Evolutionary conservation across 2,888 invertebrate species (phyloP).

Genomic region (Acleris sparsana): DNA sequence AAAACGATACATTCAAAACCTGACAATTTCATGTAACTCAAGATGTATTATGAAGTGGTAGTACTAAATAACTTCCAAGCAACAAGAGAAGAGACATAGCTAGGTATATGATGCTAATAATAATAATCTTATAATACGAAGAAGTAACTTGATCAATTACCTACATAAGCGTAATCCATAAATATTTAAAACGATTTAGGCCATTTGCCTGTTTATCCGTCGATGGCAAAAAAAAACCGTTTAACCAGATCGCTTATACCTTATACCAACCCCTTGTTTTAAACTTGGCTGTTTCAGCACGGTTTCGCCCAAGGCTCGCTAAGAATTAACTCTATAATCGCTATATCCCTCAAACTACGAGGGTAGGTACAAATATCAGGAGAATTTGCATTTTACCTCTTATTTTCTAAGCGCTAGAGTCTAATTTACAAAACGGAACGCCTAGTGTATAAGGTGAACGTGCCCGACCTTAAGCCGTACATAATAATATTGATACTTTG

Average conservation of each 20-base stretch:
- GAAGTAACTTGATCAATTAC: too few relatives aligned
- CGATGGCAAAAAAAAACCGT: too few relatives aligned
- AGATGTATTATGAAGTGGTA: too few relatives aligned
- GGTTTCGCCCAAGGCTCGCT: conserved; percentile 31
- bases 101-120: too few relatives aligned
- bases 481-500: not conserved
- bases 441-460: conserved; percentile 3
- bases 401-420: not conserved
- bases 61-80: too few relatives aligned
- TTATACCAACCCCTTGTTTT: conserved; percentile 18
- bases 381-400: conserved; percentile 3
- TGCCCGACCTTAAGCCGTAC: conserved; percentile 6
- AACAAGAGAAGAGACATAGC: too few relatives aligned
- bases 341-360: conserved; percentile 33
- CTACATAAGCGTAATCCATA: too few relatives aligned
- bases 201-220: too few relatives aligned
- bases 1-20: too few relatives aligned
- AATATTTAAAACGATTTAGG: too few relatives aligned
- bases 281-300: conserved; percentile 26
- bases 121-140: too few relatives aligned
- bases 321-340: conserved; percentile 37
- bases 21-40: too few relatives aligned
- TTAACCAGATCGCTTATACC: not conserved
- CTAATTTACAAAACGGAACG: not conserved
- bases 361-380: conserved; percentile 23